phyloP scores from a whole-genome alignment of 1,140 invertebrate genomes.

The Chrysomallon squamiferum region DNA sequence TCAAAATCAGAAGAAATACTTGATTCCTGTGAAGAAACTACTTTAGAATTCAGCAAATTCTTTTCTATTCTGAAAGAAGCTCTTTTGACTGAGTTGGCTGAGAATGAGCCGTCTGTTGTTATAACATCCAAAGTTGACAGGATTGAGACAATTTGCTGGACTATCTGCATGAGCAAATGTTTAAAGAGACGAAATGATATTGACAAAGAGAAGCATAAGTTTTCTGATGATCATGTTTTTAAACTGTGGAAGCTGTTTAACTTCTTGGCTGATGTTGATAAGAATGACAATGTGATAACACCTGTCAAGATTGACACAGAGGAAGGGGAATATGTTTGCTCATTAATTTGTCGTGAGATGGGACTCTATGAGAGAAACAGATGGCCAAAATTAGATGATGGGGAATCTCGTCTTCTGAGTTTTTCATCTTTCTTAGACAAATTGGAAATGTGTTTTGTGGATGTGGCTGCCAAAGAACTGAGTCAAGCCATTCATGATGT shows the following conservation, averaged over 20 bases:
- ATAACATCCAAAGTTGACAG: conserved; percentile 67
- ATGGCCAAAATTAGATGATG: not conserved
- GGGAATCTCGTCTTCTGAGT: conserved; percentile 70
- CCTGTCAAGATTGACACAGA: conserved; percentile 54
- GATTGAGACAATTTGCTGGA: conserved; percentile 78
- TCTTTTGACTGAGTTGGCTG: conserved; percentile 71
- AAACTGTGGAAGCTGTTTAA: conserved; percentile 82
- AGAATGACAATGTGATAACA: conserved; percentile 36
- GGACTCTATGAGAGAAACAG: conserved; percentile 8
- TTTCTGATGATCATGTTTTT: conserved; percentile 71
- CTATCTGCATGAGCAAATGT: conserved; percentile 74
- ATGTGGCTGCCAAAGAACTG: conserved; percentile 69
- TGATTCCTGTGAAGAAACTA: conserved; percentile 74
- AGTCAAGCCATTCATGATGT: conserved; percentile 77
- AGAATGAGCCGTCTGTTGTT: conserved; percentile 4
- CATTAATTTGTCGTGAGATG: conserved; percentile 47
- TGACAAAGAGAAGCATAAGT: not conserved
- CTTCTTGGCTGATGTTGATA: conserved; percentile 70
- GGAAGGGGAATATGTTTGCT: conserved; percentile 54
- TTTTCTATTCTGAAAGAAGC: conserved; percentile 77
- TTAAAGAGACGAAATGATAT: not conserved
- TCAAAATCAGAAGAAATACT: conserved; percentile 79
- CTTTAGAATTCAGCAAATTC: conserved; percentile 76
- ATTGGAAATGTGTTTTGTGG: conserved; percentile 70
- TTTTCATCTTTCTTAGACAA: conserved; percentile 74